Base-by-base conservation (phyloP, 2,888 invertebrate genomes). In the Limnephilus rhombicus region DNA sequence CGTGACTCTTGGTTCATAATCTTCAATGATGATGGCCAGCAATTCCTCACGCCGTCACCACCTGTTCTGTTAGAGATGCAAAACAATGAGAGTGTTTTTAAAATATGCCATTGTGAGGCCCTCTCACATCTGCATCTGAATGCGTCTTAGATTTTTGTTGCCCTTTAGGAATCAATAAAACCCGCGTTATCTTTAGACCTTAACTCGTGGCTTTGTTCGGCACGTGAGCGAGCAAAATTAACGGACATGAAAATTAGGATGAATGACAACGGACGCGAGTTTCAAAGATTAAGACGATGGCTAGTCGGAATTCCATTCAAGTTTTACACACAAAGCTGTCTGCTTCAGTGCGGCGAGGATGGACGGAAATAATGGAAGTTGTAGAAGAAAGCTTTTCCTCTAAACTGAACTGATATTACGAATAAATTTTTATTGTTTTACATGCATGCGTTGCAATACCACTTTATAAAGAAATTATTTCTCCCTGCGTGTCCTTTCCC, bases 1-100 rank as follows among this genome's bases (percentile, higher is more conserved):
- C 93, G 93, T 93, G 93, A 87, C 91, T 92, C 80, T 53, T 11
- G 49, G 90, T 41, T 82, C 80, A 86, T 80, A 41, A 81, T 85
- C 88, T 89, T 45, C 68, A 68, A 88, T 83, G 89, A 92, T 53
- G 93, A 93, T 90, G 92, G 89, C 87, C 91, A 90, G 85, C 91
- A 91, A 93, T 92, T 93, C 87, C 68, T 31, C 92, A 92, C 92
- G 91, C 81, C 83, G 68, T 45, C 81, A 91, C 90, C 91, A 91
- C 93, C 91, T 92, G 92, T 88, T 86, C 53, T 89, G 53, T 81
- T 41, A 31, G 81, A 80, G 85, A 89, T 92, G 92, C 92, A 92
- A 89, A 90, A 90, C 86, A 92, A 92, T 83, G 82, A 82, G 86
- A 31, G 15, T 81, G 82, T 92, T 90, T 92, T 87, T 82, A 86